These are phyloP conservation scores for Epiblema foenella DNA, from an alignment of 2,888 invertebrate species.

Conservation along the genomic window DNA sequence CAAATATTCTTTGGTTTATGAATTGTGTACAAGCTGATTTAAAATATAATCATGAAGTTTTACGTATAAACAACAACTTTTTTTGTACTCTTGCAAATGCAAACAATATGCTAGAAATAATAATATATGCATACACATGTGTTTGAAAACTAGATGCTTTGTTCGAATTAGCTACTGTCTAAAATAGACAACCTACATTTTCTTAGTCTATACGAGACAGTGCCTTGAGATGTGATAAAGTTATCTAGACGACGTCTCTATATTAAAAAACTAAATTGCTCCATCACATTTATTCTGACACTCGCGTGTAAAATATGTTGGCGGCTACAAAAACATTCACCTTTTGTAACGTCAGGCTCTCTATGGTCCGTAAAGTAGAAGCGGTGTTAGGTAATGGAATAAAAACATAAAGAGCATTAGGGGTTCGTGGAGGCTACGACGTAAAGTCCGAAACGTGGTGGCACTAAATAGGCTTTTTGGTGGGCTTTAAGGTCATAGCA, in stretches of 20 bases:
- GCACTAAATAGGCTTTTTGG: constrained; percentile 29
- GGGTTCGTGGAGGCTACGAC: constrained; percentile 56
- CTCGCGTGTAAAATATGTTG: constrained; percentile 52
- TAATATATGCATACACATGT: neutral
- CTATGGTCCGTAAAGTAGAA: constrained; percentile 44
- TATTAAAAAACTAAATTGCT: constrained; percentile 24
- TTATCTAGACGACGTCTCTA: neutral
- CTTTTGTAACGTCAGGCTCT: constrained; percentile 60
- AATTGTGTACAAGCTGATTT: no score
- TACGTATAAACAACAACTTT: no score
- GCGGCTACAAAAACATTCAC: constrained; percentile 54
- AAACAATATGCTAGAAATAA: no score
- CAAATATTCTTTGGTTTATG: no score
- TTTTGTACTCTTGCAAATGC: no score
- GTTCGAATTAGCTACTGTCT: neutral
- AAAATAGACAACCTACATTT: neutral
- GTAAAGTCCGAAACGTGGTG: constrained; percentile 50
- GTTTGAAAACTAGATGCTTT: neutral
- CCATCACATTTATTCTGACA: constrained; percentile 44
- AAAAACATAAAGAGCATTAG: constrained; percentile 74
- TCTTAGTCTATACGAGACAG: neutral
- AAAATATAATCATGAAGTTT: no score
- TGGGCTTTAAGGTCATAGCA: neutral
- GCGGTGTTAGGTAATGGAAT: constrained; percentile 71
- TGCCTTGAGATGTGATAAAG: neutral